Evolutionary conservation across 2,888 invertebrate genomes (phyloP), one percentile per base, ranked within the genome.

Genomic region (Andrena haemorrhoa): DNA sequence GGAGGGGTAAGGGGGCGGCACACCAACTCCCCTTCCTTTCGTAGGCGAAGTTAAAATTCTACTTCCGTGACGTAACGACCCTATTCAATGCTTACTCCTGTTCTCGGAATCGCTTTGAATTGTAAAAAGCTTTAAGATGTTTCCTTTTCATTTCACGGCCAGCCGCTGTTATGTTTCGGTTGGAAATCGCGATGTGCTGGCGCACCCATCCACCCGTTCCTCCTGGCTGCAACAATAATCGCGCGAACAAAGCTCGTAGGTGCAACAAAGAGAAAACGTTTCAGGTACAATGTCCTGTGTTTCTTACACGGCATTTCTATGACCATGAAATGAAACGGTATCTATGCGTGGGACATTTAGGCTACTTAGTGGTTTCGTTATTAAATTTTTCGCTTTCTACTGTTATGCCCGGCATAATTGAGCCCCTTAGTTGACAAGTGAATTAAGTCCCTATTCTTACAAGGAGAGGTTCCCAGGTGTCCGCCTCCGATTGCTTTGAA

Each of bases 21-120:
- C 60, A 35, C 49, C 7, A 7, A 56, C 12, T 16, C 60, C 51
- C 33, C 33, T 61, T 69, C 68, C 31, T 56, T 26, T 29, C 79
- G 60, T 35, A 49, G 77, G 56, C 66, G 66, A 77, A 65, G 74
- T 58, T 82, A 71, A 83, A 82, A 74, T 75, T 82, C 79, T 83
- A 64, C 75, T 82, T 53, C 83, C 49, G 69, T 72, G 71, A 75
- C 68, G 78, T 69, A 83, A 83, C 83, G 61, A 61, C 49, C 73
- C 69, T 31, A 82, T 82, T 82, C 74, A 74, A 82, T 64, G 77
- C 66, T 64, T 10, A 35, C 23, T 31, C 60, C 61, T 78, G 82
- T 82, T 78, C 74, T 51, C 41, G 2, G 71, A 49, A 56, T 71
- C 53, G 49, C 66, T 77, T 75, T 80, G 75, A 72, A 71, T 80